Evolutionary conservation across 2,113 vertebrate genomes (phyloP), one percentile per base, ranked within the genome.

Genomic region (Aplodontia rufa): DNA sequence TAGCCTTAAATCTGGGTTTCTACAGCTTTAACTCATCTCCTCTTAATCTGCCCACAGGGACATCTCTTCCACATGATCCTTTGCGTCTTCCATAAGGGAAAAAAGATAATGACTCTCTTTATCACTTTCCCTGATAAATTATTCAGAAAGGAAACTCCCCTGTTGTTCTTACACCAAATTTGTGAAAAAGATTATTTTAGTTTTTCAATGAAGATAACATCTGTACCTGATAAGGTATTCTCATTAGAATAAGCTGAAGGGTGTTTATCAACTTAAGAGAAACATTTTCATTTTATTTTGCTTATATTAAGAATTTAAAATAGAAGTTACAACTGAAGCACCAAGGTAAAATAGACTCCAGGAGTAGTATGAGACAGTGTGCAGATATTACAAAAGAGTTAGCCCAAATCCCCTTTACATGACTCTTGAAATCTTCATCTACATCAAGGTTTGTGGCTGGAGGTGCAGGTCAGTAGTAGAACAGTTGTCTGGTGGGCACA

Each of bases 1-100:
- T 90, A 94, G 88, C 45, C 75, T 79, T 92, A 68, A 94, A 37
- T 42, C 42, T 84, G 92, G 13, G 26, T 92, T 24, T 86, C 69
- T 62, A 17, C 49, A 71, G 66, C 81, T 74, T 80, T 87, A 68
- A 91, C 35, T 12, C 74, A 71, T 81, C 51, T 75, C 49, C 35
- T 93, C 60, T 92, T 91, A 79, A 83, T 76, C 47, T 69, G 22
- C 35, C 80, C 69, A 88, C 74, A 32, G 49, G 42, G 85, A 76
- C 80, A 40, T 49, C 35, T 83, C 66, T 91, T 68, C 72, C 64
- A 79, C 35, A 76, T 47, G 90, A 94, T 74, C 28, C 32, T 89
- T 49, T 69, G 53, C 60, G 24, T 58, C 69, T 90, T 83, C 75
- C 49, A 49, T n/a, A 40, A 96, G 76, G 17, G 55, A 20, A 78